Base-by-base conservation (phyloP, 2,113 vertebrate genomes). In the Symphodus melops region DNA sequence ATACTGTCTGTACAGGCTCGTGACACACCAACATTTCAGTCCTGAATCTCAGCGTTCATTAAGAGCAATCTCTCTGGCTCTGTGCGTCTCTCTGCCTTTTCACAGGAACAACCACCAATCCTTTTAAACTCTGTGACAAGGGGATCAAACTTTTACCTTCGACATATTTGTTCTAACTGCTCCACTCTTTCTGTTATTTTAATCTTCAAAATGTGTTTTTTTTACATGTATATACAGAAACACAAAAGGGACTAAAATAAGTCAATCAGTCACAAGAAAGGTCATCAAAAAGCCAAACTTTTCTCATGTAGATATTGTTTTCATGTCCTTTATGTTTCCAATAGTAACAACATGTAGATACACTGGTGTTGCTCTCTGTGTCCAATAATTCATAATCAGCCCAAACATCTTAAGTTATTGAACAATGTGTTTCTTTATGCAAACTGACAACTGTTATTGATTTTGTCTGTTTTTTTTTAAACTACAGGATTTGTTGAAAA, bases 361-460 rank as follows among this genome's bases (percentile, higher is more conserved):
- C 59, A 64, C 65, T 54, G 62, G 25, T 72, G 68, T 72, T 66
- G 57, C 58, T 48, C 4, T 74, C 73, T 66, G 58, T 86, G 42
- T 80, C 52, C 42, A 69, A 71, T 72, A 62, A 81, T 76, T 36
- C 62, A 65, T 14, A 60, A 79, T 69, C 77, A 70, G 41, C 56
- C 67, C 55, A 41, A 76, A 72, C 64, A 63, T 72, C 44, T 90
- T 91, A 88, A 93, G 57, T 91, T 89, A 90, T 92, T 89, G 66
- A 85, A 87, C 83, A 79, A 49, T 65, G 66, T 76, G 52, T 84
- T 74, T 68, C 25, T 67, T 77, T 33, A 44, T 85, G 73, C 77
- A 75, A 71, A 76, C 44, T 86, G 68, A 88, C 52, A 88, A 85
- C 91, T 91, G 75, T 91, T 85, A 86, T 77, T 91, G 82, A 81